Evolutionary conservation across 2,888 invertebrate genomes (phyloP).

Genomic region (Pasiphila rectangulata): DNA sequence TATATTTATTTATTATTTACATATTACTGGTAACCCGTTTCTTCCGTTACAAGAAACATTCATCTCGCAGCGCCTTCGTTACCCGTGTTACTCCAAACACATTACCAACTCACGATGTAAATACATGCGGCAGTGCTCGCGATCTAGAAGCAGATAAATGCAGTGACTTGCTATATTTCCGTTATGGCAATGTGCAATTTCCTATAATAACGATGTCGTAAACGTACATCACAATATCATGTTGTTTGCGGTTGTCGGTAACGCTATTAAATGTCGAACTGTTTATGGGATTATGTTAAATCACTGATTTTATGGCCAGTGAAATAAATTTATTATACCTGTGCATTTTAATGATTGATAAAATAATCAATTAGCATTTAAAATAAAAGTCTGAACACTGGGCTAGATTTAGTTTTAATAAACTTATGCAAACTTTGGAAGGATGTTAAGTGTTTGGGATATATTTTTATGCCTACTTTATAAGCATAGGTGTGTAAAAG

Average conservation of each 20-base stretch:
- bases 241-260: constrained; percentile 12
- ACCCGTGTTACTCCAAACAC: too few species aligned
- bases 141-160: constrained; percentile 25
- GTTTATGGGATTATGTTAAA: background rate
- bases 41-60: background rate
- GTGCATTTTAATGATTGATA: background rate
- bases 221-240: constrained; percentile 13
- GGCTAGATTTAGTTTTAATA: background rate
- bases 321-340: background rate
- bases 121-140: constrained; percentile 32
- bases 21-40: constrained; percentile 1
- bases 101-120: too few species aligned
- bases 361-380: background rate
- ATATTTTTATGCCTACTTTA: background rate
- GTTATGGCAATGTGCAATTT: constrained; percentile 22
- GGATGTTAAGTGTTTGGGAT: background rate
- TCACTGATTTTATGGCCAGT: background rate
- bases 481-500: too few species aligned
- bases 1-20: too few species aligned
- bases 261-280: background rate
- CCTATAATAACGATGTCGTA: constrained; percentile 13
- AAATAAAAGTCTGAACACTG: background rate
- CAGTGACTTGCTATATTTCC: constrained; percentile 34
- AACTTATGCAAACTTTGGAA: background rate
- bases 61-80: too few species aligned